phyloP scores from a whole-genome alignment of 2,797 vertebrate genomes.

The Diglossa cyanea region DNA sequence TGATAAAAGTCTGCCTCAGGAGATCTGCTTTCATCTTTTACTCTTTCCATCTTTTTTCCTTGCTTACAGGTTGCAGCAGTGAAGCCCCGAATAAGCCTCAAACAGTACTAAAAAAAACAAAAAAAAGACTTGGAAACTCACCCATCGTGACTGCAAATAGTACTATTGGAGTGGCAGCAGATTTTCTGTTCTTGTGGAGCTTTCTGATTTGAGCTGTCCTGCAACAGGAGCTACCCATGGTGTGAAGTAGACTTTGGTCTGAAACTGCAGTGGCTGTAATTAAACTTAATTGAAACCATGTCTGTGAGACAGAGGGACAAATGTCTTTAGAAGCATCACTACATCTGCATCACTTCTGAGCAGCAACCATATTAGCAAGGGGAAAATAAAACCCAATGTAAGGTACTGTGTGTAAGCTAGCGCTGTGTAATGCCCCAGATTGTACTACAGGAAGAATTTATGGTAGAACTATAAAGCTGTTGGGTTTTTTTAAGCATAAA shows the following conservation, averaged over 20 bases:
- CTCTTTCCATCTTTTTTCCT: not conserved
- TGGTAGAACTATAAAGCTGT: not conserved
- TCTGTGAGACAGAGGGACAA: slow-evolving; percentile 35
- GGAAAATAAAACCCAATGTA: not conserved
- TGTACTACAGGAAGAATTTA: not conserved
- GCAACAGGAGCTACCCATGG: not conserved
- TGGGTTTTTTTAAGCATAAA: not conserved
- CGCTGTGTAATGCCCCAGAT: not conserved
- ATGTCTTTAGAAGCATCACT: slow-evolving; percentile 42
- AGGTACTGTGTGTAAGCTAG: not conserved
- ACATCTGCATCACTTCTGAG: slow-evolving; percentile 9
- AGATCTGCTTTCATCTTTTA: slow-evolving; percentile 39
- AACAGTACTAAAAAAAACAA: not conserved
- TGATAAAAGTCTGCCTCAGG: slow-evolving; percentile 17
- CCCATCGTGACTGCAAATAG: not conserved
- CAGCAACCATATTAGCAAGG: not conserved
- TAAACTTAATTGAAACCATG: slow-evolving; percentile 42
- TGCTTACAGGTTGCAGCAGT: slow-evolving; percentile 29
- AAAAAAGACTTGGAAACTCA: not conserved
- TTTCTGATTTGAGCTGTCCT: slow-evolving; percentile 41
- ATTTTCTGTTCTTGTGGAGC: not conserved
- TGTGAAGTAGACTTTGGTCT: slow-evolving; percentile 56
- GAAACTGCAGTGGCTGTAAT: slow-evolving; percentile 37
- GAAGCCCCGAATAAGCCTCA: not conserved
- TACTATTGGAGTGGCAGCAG: not conserved